Percentiles rank a stretch among this genome's conserved stretches.
These are phyloP conservation scores for Drosophila barbarae DNA, from an alignment of 2,888 invertebrate genomes.

Conservation along the genomic window DNA sequence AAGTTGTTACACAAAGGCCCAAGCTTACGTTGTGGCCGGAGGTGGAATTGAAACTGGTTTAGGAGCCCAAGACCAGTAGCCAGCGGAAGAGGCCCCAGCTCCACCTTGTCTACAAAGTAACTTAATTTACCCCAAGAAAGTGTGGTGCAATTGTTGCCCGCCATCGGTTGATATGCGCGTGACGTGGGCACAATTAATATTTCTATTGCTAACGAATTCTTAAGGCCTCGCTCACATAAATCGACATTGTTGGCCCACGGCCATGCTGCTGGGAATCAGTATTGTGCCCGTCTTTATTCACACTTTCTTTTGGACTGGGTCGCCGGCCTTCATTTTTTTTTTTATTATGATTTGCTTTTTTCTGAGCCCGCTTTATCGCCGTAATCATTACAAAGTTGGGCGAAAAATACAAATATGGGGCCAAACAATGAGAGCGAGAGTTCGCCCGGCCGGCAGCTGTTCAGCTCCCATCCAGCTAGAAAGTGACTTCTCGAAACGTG, in stretches of 20 bases:
- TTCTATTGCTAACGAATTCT: conserved; percentile 56
- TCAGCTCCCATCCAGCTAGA: conserved; percentile 41
- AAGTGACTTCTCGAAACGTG: conserved; percentile 22
- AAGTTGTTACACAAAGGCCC: conserved; percentile 43
- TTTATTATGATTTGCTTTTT: conserved; percentile 69
- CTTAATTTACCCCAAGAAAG: conserved; percentile 66
- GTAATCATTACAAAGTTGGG: conserved; percentile 69
- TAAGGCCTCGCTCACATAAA: conserved; percentile 13
- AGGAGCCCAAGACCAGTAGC: conserved; percentile 65
- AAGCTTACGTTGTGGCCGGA: neutral
- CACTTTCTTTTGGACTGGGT: conserved; percentile 60
- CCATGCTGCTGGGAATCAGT: conserved; percentile 59
- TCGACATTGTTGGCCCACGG: conserved; percentile 53
- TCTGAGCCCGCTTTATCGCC: conserved; percentile 64
- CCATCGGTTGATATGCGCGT: conserved; percentile 59
- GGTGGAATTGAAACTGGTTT: conserved; percentile 23
- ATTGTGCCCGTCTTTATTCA: conserved; percentile 70
- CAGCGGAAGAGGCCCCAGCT: conserved; percentile 52
- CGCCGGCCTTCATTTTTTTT: conserved; percentile 16
- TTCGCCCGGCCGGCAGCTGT: conserved; percentile 31
- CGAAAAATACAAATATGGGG: conserved; percentile 41
- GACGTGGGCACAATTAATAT: conserved; percentile 73
- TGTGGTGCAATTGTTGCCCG: conserved; percentile 25
- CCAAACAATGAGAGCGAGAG: conserved; percentile 51
- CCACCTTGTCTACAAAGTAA: conserved; percentile 61